Evolutionary conservation across 2,113 vertebrate species (phyloP).

Genomic region (Chinchilla lanigera): DNA sequence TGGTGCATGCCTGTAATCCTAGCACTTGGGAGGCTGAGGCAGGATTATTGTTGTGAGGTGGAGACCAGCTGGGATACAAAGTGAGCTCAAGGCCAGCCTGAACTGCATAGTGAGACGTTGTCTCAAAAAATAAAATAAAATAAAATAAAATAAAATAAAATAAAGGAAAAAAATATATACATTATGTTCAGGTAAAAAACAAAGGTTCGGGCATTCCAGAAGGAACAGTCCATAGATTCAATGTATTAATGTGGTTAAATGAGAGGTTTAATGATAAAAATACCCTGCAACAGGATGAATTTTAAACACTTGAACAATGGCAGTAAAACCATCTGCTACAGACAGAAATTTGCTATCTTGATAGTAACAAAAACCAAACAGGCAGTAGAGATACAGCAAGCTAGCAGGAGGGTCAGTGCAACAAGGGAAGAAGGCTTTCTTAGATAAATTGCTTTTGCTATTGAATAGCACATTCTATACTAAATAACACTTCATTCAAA

Average conservation of each 20-base stretch:
- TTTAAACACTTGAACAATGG: conserved; percentile 62
- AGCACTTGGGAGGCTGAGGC: too few species aligned
- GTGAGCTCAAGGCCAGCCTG: too few species aligned
- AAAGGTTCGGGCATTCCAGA: neutral
- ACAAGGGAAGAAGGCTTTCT: conserved; percentile 45
- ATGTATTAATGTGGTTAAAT: conserved; percentile 48
- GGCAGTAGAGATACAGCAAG: conserved; percentile 15
- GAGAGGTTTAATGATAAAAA: conserved; percentile 48
- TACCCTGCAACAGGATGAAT: conserved; percentile 32
- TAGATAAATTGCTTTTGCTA: conserved; percentile 53
- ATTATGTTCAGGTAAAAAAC: conserved; percentile 12
- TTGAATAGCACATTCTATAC: conserved; percentile 46
- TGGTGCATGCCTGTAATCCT: too few species aligned
- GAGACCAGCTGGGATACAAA: too few species aligned
- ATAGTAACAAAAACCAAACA: conserved; percentile 55
- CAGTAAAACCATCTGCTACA: conserved; percentile 60
- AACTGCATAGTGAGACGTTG: too few species aligned
- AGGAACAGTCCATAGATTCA: neutral
- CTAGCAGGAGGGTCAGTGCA: neutral
- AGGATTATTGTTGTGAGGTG: too few species aligned
- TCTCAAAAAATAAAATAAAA: too few species aligned
- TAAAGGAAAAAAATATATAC: neutral
- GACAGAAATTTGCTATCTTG: conserved; percentile 51
- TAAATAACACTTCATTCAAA: conserved; percentile 36
- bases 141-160: too few species aligned